Evolutionary conservation across 2,888 invertebrate species (phyloP).

Genomic region (Cerceris ruficornis): DNA sequence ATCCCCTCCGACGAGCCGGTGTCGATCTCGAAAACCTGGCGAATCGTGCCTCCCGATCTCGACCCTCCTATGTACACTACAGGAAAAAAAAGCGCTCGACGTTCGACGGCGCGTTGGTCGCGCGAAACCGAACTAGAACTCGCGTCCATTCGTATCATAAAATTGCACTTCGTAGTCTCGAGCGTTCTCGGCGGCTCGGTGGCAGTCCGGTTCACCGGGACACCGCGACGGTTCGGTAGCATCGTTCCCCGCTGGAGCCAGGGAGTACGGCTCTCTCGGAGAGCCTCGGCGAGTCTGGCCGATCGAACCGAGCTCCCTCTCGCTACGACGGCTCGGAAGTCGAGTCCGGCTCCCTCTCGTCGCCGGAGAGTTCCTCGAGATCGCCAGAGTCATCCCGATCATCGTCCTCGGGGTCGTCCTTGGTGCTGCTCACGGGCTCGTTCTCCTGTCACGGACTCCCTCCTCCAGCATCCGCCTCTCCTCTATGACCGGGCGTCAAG

Average conservation of each 20-base stretch:
- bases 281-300: slow-evolving; percentile 29
- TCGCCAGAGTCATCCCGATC: slow-evolving; percentile 63
- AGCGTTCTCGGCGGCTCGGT: slow-evolving; percentile 24
- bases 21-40: slow-evolving; percentile 8
- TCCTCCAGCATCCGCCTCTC: slow-evolving; percentile 75
- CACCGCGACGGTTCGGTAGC: slow-evolving; percentile 4
- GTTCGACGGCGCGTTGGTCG: slow-evolving; percentile 20
- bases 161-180: slow-evolving; percentile 73
- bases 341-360: slow-evolving; percentile 77
- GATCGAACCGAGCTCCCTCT: slow-evolving; percentile 51
- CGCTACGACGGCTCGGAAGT: slow-evolving; percentile 81
- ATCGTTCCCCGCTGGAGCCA: neutral
- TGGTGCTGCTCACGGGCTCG: slow-evolving; percentile 75
- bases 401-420: slow-evolving; percentile 69
- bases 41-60: neutral
- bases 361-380: slow-evolving; percentile 62
- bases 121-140: slow-evolving; percentile 27
- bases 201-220: neutral
- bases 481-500: slow-evolving; percentile 73
- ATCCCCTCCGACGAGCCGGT: slow-evolving; percentile 22
- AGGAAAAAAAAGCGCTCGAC: slow-evolving; percentile 34
- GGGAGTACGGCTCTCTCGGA: neutral
- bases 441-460: slow-evolving; percentile 81
- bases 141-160: slow-evolving; percentile 53
- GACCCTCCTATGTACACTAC: slow-evolving; percentile 61